Evolutionary conservation across 1,140 invertebrate species (phyloP).

Genomic region (Drosophila persimilis): DNA sequence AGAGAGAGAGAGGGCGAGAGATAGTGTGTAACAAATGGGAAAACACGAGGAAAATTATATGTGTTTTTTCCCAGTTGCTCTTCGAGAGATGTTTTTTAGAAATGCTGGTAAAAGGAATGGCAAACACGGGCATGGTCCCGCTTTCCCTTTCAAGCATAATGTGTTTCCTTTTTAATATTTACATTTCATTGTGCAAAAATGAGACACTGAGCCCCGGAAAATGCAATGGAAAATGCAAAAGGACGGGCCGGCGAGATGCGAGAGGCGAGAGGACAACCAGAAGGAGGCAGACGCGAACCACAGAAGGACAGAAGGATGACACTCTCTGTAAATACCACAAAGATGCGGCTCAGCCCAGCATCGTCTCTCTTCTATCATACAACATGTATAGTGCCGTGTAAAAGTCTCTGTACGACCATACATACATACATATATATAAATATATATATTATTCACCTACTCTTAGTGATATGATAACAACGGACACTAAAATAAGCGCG

Average conservation of each 20-base stretch:
- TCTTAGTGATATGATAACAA: too few relatives aligned
- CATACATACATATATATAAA: too few relatives aligned
- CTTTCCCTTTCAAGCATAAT: conserved; percentile 56
- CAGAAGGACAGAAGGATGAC: conserved; percentile 33
- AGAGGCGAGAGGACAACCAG: neutral
- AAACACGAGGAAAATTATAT: conserved; percentile 37
- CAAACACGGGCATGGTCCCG: conserved; percentile 33
- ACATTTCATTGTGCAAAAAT: conserved; percentile 69
- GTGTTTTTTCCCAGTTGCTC: conserved; percentile 14
- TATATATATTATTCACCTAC: too few relatives aligned
- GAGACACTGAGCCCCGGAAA: conserved; percentile 53
- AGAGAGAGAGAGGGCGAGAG: neutral
- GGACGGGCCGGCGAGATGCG: conserved; percentile 1
- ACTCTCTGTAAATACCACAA: conserved; percentile 68
- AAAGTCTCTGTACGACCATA: conserved; percentile 4
- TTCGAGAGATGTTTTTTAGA: conserved; percentile 34
- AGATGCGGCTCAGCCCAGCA: conserved; percentile 33
- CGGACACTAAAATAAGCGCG: too few relatives aligned
- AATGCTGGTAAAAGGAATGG: conserved; percentile 20
- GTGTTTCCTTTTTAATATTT: conserved; percentile 69
- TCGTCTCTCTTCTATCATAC: conserved; percentile 7
- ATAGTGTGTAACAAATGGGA: too few relatives aligned
- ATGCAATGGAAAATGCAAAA: conserved; percentile 59
- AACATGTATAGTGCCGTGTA: neutral
- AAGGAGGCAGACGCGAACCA: conserved; percentile 1